Evolutionary conservation across 35 echinoderm and acorn worm genomes (phyloP).

Genomic region (Strongylocentrotus purpuratus): DNA sequence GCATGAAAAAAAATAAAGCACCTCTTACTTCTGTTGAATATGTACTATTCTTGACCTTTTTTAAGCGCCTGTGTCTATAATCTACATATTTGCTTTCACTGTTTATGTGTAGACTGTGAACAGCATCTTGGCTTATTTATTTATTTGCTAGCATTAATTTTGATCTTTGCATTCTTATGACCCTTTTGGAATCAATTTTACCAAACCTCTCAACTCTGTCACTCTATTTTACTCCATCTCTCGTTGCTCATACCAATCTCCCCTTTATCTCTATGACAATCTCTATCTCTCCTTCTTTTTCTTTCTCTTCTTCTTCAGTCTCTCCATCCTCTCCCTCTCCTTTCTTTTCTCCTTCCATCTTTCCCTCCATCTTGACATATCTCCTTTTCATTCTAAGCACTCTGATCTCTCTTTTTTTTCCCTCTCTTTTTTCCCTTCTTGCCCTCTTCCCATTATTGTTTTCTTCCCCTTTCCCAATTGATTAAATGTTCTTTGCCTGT

Average conservation of each 20-base stretch:
- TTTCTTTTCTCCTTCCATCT: neutral
- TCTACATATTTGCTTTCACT: too few relatives aligned
- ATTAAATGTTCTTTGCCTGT: neutral
- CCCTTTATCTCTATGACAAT: neutral
- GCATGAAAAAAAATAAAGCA: too few relatives aligned
- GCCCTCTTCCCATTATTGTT: neutral
- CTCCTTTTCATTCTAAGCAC: too few relatives aligned
- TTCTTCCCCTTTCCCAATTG: neutral
- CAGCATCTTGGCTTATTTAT: too few relatives aligned
- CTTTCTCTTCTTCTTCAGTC: neutral
- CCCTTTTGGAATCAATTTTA: neutral
- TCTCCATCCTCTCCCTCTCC: neutral
- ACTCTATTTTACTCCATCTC: neutral
- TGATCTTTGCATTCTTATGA: neutral
- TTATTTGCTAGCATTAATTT: too few relatives aligned
- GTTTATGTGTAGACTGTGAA: too few relatives aligned
- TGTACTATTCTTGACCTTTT: too few relatives aligned
- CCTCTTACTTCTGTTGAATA: too few relatives aligned
- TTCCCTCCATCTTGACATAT: neutral
- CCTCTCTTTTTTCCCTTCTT: neutral
- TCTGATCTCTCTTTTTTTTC: neutral
- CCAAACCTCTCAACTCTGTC: neutral
- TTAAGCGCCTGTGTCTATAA: too few relatives aligned
- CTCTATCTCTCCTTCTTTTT: neutral
- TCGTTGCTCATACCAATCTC: neutral